A percentile compares a stretch with the other conserved stretches of the same genome.
These are phyloP conservation scores for Blera fallax DNA, from an alignment of 2,888 invertebrate species.

Conservation along the genomic window DNA sequence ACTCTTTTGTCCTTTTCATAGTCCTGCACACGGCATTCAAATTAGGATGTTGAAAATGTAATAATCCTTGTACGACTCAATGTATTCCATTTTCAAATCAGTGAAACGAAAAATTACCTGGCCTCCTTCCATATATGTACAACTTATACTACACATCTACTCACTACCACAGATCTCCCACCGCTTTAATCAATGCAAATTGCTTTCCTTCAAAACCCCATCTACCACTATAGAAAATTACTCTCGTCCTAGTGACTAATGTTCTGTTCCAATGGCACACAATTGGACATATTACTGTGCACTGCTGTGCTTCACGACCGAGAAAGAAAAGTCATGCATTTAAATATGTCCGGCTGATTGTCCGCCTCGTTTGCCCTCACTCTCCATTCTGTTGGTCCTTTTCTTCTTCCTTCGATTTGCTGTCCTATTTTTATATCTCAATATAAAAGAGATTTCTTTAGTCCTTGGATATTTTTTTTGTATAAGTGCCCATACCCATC, in stretches of 20 bases:
- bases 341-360: conserved; percentile 53
- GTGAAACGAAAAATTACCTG: not conserved
- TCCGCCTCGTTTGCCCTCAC: not conserved
- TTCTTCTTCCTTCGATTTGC: conserved; percentile 2
- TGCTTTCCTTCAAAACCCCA: conserved; percentile 37
- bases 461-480: not conserved
- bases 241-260: conserved; percentile 60
- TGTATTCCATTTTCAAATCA: not conserved
- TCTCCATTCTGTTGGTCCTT: not conserved
- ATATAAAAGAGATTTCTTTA: conserved; percentile 66
- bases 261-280: conserved; percentile 58
- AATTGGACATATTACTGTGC: conserved; percentile 61
- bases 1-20: not conserved
- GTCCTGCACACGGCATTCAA: not conserved
- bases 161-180: not conserved
- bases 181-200: conserved; percentile 67
- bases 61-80: not conserved
- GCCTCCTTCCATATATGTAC: not conserved
- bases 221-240: conserved; percentile 56
- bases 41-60: not conserved
- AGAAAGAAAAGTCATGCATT: conserved; percentile 44
- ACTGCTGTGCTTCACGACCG: not conserved
- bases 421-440: conserved; percentile 48
- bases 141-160: too few relatives aligned
- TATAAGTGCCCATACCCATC: conserved; percentile 33